Evolutionary conservation across 1,140 invertebrate genomes (phyloP).

Genomic region (Rhagoletis pomonella): DNA sequence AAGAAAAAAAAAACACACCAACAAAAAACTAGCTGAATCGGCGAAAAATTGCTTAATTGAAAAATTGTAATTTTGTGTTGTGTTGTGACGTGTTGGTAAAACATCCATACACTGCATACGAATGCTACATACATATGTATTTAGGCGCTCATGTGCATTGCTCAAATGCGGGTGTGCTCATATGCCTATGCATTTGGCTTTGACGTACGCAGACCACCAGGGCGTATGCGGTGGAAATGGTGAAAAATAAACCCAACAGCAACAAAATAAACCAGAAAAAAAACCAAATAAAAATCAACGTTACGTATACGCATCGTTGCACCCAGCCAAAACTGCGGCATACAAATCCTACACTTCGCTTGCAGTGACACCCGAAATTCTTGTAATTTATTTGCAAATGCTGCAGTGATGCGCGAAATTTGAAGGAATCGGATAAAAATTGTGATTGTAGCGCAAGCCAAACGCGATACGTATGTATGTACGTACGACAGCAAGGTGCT

Average conservation of each 20-base stretch:
- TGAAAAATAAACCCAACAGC: neutral
- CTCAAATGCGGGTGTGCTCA: neutral
- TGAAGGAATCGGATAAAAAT: slow-evolving; percentile 49
- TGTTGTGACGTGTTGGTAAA: neutral
- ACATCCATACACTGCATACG: neutral
- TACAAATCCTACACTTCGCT: slow-evolving; percentile 46
- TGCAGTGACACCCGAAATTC: slow-evolving; percentile 51
- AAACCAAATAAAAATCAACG: neutral
- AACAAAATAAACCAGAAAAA: neutral
- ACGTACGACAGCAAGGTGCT: neutral
- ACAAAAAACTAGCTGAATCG: neutral
- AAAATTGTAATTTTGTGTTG: slow-evolving; percentile 13
- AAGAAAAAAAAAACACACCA: neutral
- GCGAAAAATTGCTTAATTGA: neutral
- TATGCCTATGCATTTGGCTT: neutral
- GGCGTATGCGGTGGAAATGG: neutral
- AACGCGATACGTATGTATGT: neutral
- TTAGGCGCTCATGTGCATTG: neutral
- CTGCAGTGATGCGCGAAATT: slow-evolving; percentile 47
- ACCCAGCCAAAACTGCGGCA: neutral
- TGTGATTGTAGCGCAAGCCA: slow-evolving; percentile 3
- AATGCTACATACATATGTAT: no score
- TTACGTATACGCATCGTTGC: slow-evolving; percentile 52
- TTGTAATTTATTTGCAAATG: slow-evolving; percentile 46
- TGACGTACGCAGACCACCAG: neutral